Evolutionary conservation across 2,797 vertebrate genomes (phyloP), one percentile per base, ranked within the genome.

Genomic region (Enteromius anoplus): DNA sequence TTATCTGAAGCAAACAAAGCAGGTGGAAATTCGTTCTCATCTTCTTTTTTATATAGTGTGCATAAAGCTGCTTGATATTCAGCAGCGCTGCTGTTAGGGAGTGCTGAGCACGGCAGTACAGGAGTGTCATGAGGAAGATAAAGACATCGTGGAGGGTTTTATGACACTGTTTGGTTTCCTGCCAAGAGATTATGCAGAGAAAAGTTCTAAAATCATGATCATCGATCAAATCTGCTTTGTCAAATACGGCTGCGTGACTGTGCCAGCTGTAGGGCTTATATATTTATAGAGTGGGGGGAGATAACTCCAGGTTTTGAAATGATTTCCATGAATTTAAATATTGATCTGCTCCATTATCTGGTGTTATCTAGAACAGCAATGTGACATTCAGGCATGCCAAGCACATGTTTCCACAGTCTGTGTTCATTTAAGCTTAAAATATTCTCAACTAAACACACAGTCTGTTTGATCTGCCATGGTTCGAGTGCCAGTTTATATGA

Each of bases 181-280:
- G 72, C 70, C 62, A 32, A 83, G 58, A 83, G 85, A 82, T 83
- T 85, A 81, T 73, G 72, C 80, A 75, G 60, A 75, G 80, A 82
- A 75, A 82, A 82, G 47, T 84, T 77, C 42, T 15, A 60, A 75
- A 78, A 78, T 84, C 75, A 71, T 64, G 32, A 78, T 62, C 82
- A 78, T 77, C 66, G 71, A 82, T 82, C 80, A 82, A 82, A 82
- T 82, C 80, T 82, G 19, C 80, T 82, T 82, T 75, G 80, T 82
- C 71, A 75, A 75, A 82, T 65, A 42, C 3, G 34, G 45, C 55
- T 75, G 34, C 4, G 14, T 51, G 71, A 8, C 47, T 49, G 53
- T 76, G 21, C 72, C 15, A 65, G 75, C 76, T 84, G 40, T 37
- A 84, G 40, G 82, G 62, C 34, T 79, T 75, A 64, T 70, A 49